Conservation (phyloP, 2,113 vertebrate genomes). For the Lampris megalopsis region DNA sequence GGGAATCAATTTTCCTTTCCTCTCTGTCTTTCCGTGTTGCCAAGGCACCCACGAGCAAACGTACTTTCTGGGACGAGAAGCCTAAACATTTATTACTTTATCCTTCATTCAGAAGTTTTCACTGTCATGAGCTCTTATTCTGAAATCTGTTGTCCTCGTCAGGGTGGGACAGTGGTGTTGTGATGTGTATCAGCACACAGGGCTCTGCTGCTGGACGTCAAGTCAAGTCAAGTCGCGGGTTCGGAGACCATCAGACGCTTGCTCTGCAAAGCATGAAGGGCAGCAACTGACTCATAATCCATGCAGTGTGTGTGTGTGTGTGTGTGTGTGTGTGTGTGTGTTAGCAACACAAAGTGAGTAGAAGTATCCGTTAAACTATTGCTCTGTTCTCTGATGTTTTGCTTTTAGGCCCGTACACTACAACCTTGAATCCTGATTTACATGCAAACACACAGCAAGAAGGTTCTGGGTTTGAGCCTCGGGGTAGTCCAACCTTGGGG, state of each 20-base stretch:
- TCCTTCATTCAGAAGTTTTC: slow-evolving; percentile 17
- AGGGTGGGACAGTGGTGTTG: slow-evolving; percentile 59
- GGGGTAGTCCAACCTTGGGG: no score
- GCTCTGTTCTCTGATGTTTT: no score
- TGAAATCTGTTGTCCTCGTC: slow-evolving; percentile 69
- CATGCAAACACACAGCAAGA: not conserved
- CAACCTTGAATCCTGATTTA: not conserved
- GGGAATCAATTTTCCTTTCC: slow-evolving; percentile 69
- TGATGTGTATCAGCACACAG: slow-evolving; percentile 63
- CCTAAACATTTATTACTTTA: slow-evolving; percentile 44
- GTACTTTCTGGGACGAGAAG: slow-evolving; percentile 38
- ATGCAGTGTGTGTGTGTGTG: slow-evolving; percentile 3
- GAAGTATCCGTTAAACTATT: no score
- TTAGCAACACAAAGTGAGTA: not conserved
- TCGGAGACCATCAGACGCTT: slow-evolving; percentile 41
- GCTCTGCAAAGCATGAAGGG: slow-evolving; percentile 18
- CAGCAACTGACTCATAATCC: slow-evolving; percentile 33
- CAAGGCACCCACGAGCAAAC: slow-evolving; percentile 49
- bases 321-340: not conserved
- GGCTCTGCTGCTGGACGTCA: slow-evolving; percentile 39
- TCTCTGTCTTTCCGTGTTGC: slow-evolving; percentile 49
- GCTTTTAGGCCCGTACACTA: no score
- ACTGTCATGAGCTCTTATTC: slow-evolving; percentile 69
- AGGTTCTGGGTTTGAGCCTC: no score
- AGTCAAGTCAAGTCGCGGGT: slow-evolving; percentile 9